phyloP scores from a whole-genome alignment of 2,888 invertebrate species.

The Eilema griseolum region DNA sequence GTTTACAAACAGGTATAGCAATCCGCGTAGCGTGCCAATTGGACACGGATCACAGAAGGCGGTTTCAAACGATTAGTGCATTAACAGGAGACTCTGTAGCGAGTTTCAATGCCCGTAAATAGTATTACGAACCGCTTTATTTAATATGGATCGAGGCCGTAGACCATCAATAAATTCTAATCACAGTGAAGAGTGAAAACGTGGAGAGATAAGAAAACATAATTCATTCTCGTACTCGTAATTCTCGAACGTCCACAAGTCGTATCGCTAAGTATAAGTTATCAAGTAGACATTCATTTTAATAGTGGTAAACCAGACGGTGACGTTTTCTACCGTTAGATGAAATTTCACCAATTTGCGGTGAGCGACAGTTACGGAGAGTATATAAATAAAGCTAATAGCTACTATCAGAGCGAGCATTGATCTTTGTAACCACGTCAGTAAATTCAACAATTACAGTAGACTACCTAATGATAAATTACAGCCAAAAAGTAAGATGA shows the following conservation, averaged over 20 bases:
- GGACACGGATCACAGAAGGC: conserved; percentile 58
- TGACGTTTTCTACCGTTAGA: conserved; percentile 49
- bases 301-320: conserved; percentile 43
- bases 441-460: neutral
- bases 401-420: conserved; percentile 5
- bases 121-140: conserved; percentile 37
- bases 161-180: conserved; percentile 48
- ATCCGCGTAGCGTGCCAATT: conserved; percentile 55
- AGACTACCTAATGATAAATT: neutral
- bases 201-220: conserved; percentile 40
- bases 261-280: conserved; percentile 42
- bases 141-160: conserved; percentile 49
- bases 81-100: conserved; percentile 38
- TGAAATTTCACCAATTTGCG: conserved; percentile 55
- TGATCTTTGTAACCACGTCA: conserved; percentile 11
- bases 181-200: conserved; percentile 52
- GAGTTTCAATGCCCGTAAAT: conserved; percentile 28
- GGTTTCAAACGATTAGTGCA: conserved; percentile 55
- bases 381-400: conserved; percentile 10
- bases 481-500: neutral
- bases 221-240: conserved; percentile 40
- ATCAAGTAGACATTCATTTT: conserved; percentile 45
- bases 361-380: conserved; percentile 42
- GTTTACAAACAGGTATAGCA: conserved; percentile 28
- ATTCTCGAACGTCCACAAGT: conserved; percentile 38